Conservation (phyloP, 2,888 invertebrate genomes). For the Ectemnius continuus region DNA sequence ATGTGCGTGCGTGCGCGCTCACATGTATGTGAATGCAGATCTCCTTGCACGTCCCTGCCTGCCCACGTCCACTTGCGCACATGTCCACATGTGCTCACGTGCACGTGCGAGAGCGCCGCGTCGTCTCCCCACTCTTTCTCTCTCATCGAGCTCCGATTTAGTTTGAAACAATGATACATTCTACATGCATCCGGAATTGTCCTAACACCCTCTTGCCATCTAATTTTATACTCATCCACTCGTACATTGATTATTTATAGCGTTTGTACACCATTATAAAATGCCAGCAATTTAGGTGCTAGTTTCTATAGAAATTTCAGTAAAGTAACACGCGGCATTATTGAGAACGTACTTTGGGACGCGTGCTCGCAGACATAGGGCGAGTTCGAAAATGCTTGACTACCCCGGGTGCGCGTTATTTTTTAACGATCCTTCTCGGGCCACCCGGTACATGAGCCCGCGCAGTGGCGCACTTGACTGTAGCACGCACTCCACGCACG, state of each 20-base stretch:
- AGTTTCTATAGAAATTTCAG: background rate
- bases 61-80: conserved; percentile 35
- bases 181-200: too few relatives aligned
- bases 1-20: conserved; percentile 54
- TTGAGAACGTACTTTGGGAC: conserved; percentile 26
- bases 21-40: background rate
- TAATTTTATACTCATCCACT: too few relatives aligned
- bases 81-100: conserved; percentile 17
- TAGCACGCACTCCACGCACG: conserved; percentile 71
- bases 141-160: too few relatives aligned
- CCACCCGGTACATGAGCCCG: conserved; percentile 62
- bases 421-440: conserved; percentile 44
- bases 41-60: conserved; percentile 39
- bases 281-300: too few relatives aligned
- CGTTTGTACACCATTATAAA: too few relatives aligned
- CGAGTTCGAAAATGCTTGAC: conserved; percentile 41
- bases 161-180: too few relatives aligned
- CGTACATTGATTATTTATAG: too few relatives aligned
- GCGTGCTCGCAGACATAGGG: conserved; percentile 7
- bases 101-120: conserved; percentile 36
- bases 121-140: too few relatives aligned
- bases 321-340: conserved; percentile 32
- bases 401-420: conserved; percentile 46
- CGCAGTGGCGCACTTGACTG: conserved; percentile 72
- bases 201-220: too few relatives aligned